Evolutionary conservation across 2,797 vertebrate species (phyloP).

Genomic region (Morelia viridis): DNA sequence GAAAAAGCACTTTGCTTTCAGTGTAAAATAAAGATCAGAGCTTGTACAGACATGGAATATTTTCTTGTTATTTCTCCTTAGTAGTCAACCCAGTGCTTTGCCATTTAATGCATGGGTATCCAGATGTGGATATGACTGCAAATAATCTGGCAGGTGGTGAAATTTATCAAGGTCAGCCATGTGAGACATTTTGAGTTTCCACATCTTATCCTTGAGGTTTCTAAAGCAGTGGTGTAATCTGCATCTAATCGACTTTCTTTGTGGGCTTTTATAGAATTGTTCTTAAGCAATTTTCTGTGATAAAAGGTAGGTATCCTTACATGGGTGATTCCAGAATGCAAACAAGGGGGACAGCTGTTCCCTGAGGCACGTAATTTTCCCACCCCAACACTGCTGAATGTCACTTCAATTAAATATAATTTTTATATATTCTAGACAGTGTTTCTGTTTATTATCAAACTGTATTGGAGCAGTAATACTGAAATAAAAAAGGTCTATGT

Average conservation of each 20-base stretch:
- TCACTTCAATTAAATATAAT: background rate
- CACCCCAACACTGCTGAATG: background rate
- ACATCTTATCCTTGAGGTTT: background rate
- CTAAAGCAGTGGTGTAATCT: background rate
- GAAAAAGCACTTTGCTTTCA: constrained; percentile 25
- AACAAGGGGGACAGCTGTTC: background rate
- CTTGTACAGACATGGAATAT: background rate
- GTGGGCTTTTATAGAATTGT: background rate
- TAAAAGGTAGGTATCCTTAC: background rate
- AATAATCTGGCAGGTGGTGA: background rate
- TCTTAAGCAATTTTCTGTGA: background rate
- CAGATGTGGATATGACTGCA: background rate
- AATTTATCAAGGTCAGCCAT: constrained; percentile 6
- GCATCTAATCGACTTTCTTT: background rate
- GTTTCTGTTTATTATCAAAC: background rate
- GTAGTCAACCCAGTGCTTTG: background rate
- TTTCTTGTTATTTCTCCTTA: constrained; percentile 1
- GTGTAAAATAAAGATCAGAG: constrained; percentile 12
- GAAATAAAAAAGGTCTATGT: background rate
- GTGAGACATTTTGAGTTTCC: constrained; percentile 3
- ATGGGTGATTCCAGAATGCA: background rate
- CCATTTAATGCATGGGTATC: constrained; percentile 19
- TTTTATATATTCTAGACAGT: background rate
- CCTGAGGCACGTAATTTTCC: background rate
- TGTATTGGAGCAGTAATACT: background rate